Percentiles rank a stretch among this genome's conserved stretches.
Evolutionary conservation across 2,888 invertebrate species (phyloP).

Genomic region (Octodonta nipae): DNA sequence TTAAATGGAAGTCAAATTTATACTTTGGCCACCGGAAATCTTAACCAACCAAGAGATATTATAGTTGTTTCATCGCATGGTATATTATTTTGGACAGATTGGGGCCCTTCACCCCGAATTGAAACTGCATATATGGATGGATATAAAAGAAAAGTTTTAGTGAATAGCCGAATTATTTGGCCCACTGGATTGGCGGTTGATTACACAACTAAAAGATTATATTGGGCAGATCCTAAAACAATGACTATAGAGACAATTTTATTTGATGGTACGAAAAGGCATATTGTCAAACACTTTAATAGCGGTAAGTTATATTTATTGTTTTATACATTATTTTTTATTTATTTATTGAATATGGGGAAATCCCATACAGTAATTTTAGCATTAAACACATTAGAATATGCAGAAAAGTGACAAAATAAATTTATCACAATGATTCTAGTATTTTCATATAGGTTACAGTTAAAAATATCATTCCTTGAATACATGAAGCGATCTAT

Average conservation of each 20-base stretch:
- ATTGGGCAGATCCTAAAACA: slow-evolving; percentile 74
- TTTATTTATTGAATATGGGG: too few species aligned
- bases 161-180: slow-evolving; percentile 51
- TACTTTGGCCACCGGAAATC: slow-evolving; percentile 39
- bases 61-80: slow-evolving; percentile 52
- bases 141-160: slow-evolving; percentile 34
- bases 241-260: slow-evolving; percentile 55
- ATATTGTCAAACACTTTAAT: slow-evolving; percentile 43
- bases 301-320: slow-evolving; percentile 38
- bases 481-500: too few species aligned
- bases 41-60: slow-evolving; percentile 55
- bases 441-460: too few species aligned
- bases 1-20: slow-evolving; percentile 44
- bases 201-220: slow-evolving; percentile 58
- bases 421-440: too few species aligned
- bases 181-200: slow-evolving; percentile 66
- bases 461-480: too few species aligned
- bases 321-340: too few species aligned
- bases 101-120: slow-evolving; percentile 51
- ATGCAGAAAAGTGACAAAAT: too few species aligned
- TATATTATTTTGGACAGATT: slow-evolving; percentile 64
- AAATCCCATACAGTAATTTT: too few species aligned
- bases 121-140: slow-evolving; percentile 56
- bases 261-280: slow-evolving; percentile 55
- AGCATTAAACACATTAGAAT: too few species aligned